A percentile compares a stretch with the other conserved stretches of the same genome.
phyloP scores from a whole-genome alignment of 2,888 invertebrate genomes.

The Trimorus sp. region DNA sequence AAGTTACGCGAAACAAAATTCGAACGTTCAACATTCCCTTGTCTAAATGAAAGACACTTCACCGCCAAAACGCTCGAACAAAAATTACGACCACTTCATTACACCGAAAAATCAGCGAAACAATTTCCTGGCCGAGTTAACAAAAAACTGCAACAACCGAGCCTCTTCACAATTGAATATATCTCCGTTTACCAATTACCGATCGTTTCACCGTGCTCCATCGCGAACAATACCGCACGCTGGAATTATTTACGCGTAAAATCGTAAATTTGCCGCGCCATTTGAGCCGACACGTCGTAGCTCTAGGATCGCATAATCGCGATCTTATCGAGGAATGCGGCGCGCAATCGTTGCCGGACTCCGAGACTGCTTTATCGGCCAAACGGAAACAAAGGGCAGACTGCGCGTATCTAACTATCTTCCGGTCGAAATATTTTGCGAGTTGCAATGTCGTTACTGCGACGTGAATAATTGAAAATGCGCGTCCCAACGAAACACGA shows the following conservation, averaged over 20 bases:
- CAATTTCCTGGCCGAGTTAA: background rate
- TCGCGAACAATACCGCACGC: background rate
- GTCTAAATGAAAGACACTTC: background rate
- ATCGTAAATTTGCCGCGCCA: slow-evolving; percentile 43
- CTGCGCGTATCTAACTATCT: slow-evolving; percentile 45
- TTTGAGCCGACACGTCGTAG: slow-evolving; percentile 37
- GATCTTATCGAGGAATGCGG: slow-evolving; percentile 52
- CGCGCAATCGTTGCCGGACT: slow-evolving; percentile 42
- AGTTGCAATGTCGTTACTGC: slow-evolving; percentile 6
- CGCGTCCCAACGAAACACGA: too few relatives aligned
- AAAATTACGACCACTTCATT: background rate
- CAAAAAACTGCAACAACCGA: too few relatives aligned
- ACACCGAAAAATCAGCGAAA: too few relatives aligned
- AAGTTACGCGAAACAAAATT: background rate
- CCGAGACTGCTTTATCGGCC: slow-evolving; percentile 60
- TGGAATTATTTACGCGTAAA: slow-evolving; percentile 19
- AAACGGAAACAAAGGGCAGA: slow-evolving; percentile 60
- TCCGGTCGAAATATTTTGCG: slow-evolving; percentile 55
- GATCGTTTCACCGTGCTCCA: background rate
- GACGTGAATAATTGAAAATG: slow-evolving; percentile 4
- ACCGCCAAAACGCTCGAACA: background rate
- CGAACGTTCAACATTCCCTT: background rate
- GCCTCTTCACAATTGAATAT: too few relatives aligned
- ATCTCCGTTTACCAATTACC: too few relatives aligned
- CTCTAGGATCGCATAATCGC: slow-evolving; percentile 48